Base-by-base conservation (phyloP, 2,888 invertebrate species). In the Daptonema setosum region DNA sequence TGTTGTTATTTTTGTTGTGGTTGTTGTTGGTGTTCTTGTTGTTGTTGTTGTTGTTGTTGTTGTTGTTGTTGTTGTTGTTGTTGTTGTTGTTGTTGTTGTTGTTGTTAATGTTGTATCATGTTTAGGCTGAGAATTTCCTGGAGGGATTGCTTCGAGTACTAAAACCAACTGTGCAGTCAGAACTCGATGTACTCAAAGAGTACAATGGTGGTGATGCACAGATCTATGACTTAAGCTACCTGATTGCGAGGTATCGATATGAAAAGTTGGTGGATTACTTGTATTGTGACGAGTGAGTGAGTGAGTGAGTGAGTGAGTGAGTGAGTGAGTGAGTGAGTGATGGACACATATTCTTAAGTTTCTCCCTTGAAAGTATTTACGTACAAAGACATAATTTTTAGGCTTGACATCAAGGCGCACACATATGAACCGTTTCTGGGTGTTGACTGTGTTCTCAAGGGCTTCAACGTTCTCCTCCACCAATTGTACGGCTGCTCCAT, bases 21-120 rank as follows among this genome's bases (percentile, higher is more conserved):
- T 60, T 43, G 24, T 60, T 28, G 25, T 24, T 20, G 25, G 45
- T 45, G 47, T 57, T 30, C 50, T 25, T 59, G 25, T 59, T n/a
- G 8, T 58, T 30, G 14, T 60, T 20, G 56, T 22, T 20, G 2
- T 24, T 53, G 3, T 29, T 22, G 28, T 53, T n/a, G 5, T n/a
- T n/a, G n/a, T n/a, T n/a, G 26, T 56, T 28, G 26, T 25, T n/a
- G 25, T 17, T 30, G 25, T 54, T 1, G 20, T 54, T 28, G 59
- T 58, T 57, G 28, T 60, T 43, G 24, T 60, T 28, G 25, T 24
- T 20, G 25, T 45, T 45, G 47, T 57, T 30, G 41, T 25, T 59
- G 25, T 59, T n/a, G 8, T 58, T 30, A 20, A 57, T 20, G 56
- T 22, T 20, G 2, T 24, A 29, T 5, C 29, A 28, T n/a, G 25